A percentile compares a stretch with the other conserved stretches of the same genome.
Evolutionary conservation across 1,140 invertebrate species (phyloP).

Genomic region (Mizuhopecten yessoensis): DNA sequence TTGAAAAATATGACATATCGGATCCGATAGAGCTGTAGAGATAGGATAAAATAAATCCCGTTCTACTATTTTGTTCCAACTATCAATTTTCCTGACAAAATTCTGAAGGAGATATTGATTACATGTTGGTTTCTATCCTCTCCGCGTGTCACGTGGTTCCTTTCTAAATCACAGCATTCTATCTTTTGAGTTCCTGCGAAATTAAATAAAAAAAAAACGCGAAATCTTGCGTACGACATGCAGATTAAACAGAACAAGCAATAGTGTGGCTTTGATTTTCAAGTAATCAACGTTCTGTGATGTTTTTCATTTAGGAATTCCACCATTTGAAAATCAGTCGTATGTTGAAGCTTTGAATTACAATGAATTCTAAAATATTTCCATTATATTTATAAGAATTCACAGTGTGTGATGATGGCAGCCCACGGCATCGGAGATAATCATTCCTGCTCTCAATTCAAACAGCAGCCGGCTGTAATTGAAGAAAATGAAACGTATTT

Average conservation of each 20-base stretch:
- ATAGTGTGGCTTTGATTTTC: not conserved
- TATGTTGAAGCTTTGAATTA: not conserved
- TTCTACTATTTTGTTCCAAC: not conserved
- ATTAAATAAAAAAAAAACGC: slow-evolving; percentile 24
- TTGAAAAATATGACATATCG: slow-evolving; percentile 29
- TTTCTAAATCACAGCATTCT: not conserved
- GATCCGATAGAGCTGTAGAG: not conserved
- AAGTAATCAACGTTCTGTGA: slow-evolving; percentile 27
- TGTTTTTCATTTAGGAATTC: not conserved
- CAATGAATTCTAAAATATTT: not conserved
- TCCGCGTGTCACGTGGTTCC: not conserved
- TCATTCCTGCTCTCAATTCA: not conserved
- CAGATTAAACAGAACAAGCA: not conserved
- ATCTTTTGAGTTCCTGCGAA: not conserved
- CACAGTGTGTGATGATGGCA: not conserved
- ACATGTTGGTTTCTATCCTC: not conserved
- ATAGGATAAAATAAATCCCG: not conserved
- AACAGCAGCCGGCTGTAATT: not conserved
- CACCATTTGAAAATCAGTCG: not conserved
- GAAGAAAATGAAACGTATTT: slow-evolving; percentile 26
- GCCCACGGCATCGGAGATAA: not conserved
- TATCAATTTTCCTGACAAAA: slow-evolving; percentile 39
- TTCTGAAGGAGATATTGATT: slow-evolving; percentile 16
- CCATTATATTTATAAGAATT: slow-evolving; percentile 31
- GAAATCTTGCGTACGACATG: slow-evolving; percentile 30